Evolutionary conservation across 2,113 vertebrate genomes (phyloP).

Genomic region (Baryphthengus martii): DNA sequence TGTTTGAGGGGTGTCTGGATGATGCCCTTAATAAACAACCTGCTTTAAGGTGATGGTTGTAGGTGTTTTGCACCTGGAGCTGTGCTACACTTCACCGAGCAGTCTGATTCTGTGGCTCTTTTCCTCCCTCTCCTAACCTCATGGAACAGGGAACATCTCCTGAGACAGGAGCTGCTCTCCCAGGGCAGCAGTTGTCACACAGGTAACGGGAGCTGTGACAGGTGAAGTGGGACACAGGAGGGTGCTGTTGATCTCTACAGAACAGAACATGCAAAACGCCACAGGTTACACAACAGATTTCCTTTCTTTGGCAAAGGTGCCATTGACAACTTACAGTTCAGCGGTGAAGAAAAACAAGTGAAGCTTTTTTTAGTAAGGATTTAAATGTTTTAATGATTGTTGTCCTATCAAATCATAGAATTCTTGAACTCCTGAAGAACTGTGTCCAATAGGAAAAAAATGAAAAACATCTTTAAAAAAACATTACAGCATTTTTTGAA

Average conservation of each 20-base stretch:
- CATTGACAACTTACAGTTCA: background rate
- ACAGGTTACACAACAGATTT: background rate
- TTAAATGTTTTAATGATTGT: conserved; percentile 60
- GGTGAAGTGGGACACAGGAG: background rate
- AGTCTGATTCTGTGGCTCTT: background rate
- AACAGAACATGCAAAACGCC: background rate
- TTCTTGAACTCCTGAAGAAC: background rate
- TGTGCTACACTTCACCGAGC: background rate
- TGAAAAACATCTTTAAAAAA: conserved; percentile 24
- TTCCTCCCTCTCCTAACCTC: rapidly evolving
- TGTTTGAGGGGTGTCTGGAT: background rate
- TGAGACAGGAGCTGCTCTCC: background rate
- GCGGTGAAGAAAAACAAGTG: background rate
- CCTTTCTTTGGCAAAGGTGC: background rate
- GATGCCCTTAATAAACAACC: background rate
- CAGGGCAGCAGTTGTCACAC: too few species aligned
- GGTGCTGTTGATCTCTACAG: background rate
- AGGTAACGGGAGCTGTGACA: rapidly evolving
- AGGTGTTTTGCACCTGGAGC: too few species aligned
- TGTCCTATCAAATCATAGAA: background rate
- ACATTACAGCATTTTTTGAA: conserved; percentile 13
- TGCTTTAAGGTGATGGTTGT: background rate
- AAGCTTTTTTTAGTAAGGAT: background rate
- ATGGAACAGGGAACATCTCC: too few species aligned
- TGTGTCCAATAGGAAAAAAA: background rate